These are phyloP conservation scores for Zoanthus sansibaricus DNA, from an alignment of 92 coral and sea anemone genomes.

Conservation along the genomic window DNA sequence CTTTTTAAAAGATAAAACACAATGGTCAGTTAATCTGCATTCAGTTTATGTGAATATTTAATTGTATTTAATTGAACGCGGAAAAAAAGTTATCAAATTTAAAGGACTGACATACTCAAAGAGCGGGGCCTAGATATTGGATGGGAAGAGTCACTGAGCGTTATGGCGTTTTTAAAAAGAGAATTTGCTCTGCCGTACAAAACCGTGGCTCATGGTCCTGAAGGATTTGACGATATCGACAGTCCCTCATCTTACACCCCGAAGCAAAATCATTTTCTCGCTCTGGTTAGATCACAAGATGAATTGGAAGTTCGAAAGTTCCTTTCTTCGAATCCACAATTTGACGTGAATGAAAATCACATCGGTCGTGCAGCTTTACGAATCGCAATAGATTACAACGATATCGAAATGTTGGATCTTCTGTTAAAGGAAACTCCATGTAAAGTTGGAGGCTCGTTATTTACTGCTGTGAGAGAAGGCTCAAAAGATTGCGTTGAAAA, in stretches of 20 bases:
- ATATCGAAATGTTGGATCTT: slow-evolving; percentile 57
- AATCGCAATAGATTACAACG: slow-evolving; percentile 54
- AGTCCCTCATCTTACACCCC: background rate
- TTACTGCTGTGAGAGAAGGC: slow-evolving; percentile 74
- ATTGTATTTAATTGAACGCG: too few relatives aligned
- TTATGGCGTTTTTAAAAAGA: background rate
- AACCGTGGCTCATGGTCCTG: slow-evolving; percentile 9
- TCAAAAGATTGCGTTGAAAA: slow-evolving; percentile 63
- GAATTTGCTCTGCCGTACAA: background rate
- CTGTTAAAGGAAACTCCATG: slow-evolving; percentile 65
- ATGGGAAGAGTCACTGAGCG: background rate
- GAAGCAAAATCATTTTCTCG: slow-evolving; percentile 48
- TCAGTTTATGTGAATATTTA: too few relatives aligned
- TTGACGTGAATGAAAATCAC: slow-evolving; percentile 31
- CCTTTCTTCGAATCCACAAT: slow-evolving; percentile 25
- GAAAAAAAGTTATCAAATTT: too few relatives aligned
- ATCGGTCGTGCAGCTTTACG: slow-evolving; percentile 60
- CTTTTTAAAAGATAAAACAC: too few relatives aligned
- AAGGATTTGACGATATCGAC: slow-evolving; percentile 45
- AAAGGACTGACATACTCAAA: too few relatives aligned
- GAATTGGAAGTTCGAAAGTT: slow-evolving; percentile 39
- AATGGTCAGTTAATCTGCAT: too few relatives aligned
- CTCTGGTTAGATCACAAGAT: slow-evolving; percentile 48
- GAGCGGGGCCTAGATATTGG: too few relatives aligned
- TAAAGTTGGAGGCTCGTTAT: slow-evolving; percentile 64